Percentiles rank a stretch among this genome's conserved stretches.
phyloP scores from a whole-genome alignment of 2,888 invertebrate species.

The Ophioninae sp. region DNA sequence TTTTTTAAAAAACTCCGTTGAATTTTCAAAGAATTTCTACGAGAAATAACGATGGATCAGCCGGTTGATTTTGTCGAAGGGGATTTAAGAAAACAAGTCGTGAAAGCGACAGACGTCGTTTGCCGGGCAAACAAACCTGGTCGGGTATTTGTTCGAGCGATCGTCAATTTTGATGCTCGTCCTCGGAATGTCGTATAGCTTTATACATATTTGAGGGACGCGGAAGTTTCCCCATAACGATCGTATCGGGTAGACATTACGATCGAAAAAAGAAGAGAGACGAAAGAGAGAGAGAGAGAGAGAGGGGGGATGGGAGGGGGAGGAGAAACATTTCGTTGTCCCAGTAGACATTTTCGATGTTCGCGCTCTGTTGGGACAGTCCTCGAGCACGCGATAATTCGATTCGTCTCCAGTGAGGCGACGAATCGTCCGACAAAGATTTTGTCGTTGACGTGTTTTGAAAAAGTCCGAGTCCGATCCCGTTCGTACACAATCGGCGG shows the following conservation, averaged over 20 bases:
- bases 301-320: background rate
- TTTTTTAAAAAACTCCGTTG: too few species aligned
- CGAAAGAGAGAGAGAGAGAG: background rate
- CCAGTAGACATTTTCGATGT: background rate
- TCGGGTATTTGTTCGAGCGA: background rate
- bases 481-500: background rate
- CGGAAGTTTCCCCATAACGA: background rate
- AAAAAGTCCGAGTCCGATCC: background rate
- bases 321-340: background rate
- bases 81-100: background rate
- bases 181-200: background rate
- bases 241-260: background rate
- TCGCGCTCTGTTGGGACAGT: background rate
- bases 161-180: background rate
- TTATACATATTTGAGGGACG: background rate
- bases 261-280: background rate
- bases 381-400: background rate
- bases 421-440: background rate
- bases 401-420: background rate
- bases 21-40: too few species aligned
- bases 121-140: background rate
- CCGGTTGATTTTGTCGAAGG: too few species aligned
- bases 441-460: constrained; percentile 6
- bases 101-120: background rate
- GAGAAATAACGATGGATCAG: too few species aligned